phyloP scores from a whole-genome alignment of 2,113 vertebrate species.

The Ursus arctos region DNA sequence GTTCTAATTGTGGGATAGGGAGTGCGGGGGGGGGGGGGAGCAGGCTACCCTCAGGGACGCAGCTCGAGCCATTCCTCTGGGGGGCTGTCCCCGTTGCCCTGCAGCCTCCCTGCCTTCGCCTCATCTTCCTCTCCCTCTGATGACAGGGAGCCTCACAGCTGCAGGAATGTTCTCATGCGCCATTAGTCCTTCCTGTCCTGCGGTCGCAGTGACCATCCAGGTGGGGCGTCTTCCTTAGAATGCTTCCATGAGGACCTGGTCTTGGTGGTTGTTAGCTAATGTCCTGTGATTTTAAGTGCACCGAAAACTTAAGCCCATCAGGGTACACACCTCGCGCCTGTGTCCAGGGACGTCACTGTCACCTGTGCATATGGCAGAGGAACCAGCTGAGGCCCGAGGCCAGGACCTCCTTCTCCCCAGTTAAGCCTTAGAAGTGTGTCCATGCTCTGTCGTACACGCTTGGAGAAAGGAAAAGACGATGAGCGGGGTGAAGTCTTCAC shows the following conservation, averaged over 20 bases:
- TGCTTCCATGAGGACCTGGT: fast-evolving
- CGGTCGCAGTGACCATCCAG: fast-evolving
- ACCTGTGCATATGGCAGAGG: fast-evolving
- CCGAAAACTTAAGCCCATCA: fast-evolving
- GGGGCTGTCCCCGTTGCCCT: not conserved
- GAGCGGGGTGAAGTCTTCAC: fast-evolving
- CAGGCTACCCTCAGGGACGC: not conserved
- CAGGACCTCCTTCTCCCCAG: no score
- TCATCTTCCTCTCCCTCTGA: not conserved
- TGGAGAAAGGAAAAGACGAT: not conserved
- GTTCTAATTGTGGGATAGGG: not conserved
- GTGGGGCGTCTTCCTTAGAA: not conserved
- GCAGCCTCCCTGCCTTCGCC: not conserved
- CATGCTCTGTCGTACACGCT: fast-evolving
- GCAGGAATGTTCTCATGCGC: not conserved
- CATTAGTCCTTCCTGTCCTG: not conserved
- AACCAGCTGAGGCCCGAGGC: not conserved
- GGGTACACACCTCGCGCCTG: fast-evolving
- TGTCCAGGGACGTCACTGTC: not conserved
- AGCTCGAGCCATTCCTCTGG: fast-evolving
- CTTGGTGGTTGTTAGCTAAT: not conserved
- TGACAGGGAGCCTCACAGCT: fast-evolving
- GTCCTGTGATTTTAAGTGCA: not conserved
- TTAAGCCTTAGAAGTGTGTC: not conserved
- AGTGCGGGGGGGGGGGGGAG: not conserved